Evolutionary conservation across 2,888 invertebrate species (phyloP).

Genomic region (Ernsta delagoae): DNA sequence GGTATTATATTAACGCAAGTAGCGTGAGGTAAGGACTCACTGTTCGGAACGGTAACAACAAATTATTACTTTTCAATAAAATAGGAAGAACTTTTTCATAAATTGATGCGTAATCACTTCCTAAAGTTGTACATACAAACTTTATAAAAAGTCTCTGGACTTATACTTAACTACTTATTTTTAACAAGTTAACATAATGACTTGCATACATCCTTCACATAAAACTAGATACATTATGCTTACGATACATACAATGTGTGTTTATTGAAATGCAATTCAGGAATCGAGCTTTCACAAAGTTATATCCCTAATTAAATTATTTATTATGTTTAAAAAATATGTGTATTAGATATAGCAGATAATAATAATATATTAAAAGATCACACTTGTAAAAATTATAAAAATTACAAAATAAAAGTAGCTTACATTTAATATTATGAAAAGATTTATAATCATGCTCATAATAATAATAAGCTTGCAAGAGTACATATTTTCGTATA

Average conservation of each 20-base stretch:
- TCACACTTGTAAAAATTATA: constrained; percentile 41
- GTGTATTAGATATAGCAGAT: constrained; percentile 10
- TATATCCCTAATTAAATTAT: constrained; percentile 31
- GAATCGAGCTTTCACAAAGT: constrained; percentile 42
- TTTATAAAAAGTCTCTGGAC: constrained; percentile 30
- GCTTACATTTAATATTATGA: constrained; percentile 27
- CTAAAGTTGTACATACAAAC: neutral
- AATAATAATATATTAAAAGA: constrained; percentile 39
- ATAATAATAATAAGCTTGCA: constrained; percentile 36
- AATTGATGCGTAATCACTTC: neutral
- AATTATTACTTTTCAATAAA: neutral
- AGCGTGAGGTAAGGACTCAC: no score
- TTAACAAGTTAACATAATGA: constrained; percentile 34
- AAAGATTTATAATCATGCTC: constrained; percentile 29
- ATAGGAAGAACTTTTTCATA: neutral
- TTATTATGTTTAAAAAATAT: constrained; percentile 25
- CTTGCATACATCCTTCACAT: constrained; percentile 27
- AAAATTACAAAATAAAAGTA: constrained; percentile 38
- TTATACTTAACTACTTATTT: constrained; percentile 26
- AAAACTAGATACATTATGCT: constrained; percentile 9
- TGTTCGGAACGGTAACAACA: no score
- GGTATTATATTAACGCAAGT: no score
- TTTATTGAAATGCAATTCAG: constrained; percentile 47
- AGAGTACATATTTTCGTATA: constrained; percentile 22
- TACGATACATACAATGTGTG: constrained; percentile 12